phyloP scores from a whole-genome alignment of 2,113 vertebrate species.

The Sminthopsis crassicaudata region DNA sequence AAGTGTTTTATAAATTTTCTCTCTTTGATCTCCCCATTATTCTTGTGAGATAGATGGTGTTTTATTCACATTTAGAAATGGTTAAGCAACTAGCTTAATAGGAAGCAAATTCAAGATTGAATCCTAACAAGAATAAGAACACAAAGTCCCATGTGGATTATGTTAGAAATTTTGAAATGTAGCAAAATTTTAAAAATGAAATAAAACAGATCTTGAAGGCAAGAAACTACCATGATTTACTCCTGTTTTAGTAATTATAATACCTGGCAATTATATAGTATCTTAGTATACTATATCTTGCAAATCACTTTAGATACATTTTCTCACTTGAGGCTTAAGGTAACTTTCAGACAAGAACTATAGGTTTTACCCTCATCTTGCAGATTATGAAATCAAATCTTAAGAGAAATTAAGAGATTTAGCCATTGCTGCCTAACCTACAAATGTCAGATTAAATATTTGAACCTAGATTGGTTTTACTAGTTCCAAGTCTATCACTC shows the following conservation, averaged over 20 bases:
- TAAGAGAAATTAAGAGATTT: background rate
- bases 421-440: background rate
- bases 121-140: background rate
- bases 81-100: background rate
- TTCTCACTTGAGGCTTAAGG: background rate
- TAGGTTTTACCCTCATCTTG: background rate
- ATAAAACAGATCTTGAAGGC: background rate
- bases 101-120: background rate
- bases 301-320: background rate
- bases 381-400: background rate
- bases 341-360: background rate
- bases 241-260: background rate
- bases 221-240: background rate
- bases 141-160: background rate
- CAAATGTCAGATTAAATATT: background rate
- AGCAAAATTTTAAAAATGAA: background rate
- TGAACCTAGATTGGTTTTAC: background rate
- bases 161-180: background rate
- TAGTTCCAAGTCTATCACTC: background rate
- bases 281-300: background rate
- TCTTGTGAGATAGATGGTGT: background rate
- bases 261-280: background rate
- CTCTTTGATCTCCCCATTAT: background rate
- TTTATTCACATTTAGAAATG: background rate
- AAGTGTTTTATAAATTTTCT: background rate